These are phyloP conservation scores for Triplophysa tibetana DNA, from an alignment of 2,113 vertebrate genomes.

Conservation along the genomic window DNA sequence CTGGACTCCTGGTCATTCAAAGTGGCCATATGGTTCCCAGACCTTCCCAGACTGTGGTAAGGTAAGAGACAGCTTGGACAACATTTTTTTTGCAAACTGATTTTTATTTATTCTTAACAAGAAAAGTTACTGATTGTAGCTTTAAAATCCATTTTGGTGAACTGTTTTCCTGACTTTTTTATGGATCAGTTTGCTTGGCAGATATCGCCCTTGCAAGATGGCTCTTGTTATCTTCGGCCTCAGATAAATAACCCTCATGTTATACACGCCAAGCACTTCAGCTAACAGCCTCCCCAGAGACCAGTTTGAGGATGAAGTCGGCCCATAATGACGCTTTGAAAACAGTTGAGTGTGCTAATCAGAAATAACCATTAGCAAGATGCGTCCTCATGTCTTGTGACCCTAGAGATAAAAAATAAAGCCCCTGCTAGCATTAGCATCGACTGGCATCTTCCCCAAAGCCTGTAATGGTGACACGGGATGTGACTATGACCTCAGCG, in stretches of 20 bases:
- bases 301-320: background rate
- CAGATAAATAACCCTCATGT: background rate
- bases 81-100: too few species aligned
- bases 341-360: conserved; percentile 16
- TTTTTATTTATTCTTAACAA: too few species aligned
- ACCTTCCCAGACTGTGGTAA: too few species aligned
- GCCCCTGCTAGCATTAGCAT: conserved; percentile 14
- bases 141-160: background rate
- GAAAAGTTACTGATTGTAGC: too few species aligned
- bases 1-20: too few species aligned
- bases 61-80: too few species aligned
- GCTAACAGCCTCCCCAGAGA: conserved; percentile 33
- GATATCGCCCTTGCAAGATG: conserved; percentile 6
- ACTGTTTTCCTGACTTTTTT: background rate
- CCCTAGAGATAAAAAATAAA: background rate
- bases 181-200: background rate
- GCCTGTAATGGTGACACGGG: conserved; percentile 23
- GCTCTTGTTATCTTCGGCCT: conserved; percentile 20
- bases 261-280: conserved; percentile 16
- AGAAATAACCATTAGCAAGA: conserved; percentile 10
- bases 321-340: conserved; percentile 14
- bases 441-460: conserved; percentile 14
- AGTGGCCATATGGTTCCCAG: too few species aligned
- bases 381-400: conserved; percentile 17
- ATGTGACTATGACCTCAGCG: conserved; percentile 26